phyloP scores from a whole-genome alignment of 2,888 invertebrate species.

The Drosophila birchii region DNA sequence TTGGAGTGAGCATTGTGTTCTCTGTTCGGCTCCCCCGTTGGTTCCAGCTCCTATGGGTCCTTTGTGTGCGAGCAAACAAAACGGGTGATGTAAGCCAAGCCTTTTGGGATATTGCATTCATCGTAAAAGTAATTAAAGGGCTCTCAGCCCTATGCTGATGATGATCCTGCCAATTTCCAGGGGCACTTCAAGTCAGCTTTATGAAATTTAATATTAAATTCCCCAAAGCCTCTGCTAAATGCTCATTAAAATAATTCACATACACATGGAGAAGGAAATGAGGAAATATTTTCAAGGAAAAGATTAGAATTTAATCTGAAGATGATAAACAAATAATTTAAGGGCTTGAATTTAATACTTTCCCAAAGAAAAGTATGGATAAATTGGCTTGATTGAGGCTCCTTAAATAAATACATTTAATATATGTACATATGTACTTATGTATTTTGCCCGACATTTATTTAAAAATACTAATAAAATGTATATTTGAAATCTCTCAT shows the following conservation, averaged over 20 bases:
- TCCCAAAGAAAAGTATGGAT: no score
- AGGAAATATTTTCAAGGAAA: background rate
- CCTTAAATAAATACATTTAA: no score
- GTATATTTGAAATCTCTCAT: no score
- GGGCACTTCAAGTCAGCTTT: constrained; percentile 23
- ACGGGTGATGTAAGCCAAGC: constrained; percentile 45
- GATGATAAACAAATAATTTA: background rate
- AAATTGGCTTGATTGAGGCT: background rate
- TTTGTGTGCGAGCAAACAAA: constrained; percentile 22
- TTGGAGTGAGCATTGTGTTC: constrained; percentile 52
- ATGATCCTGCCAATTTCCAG: constrained; percentile 36
- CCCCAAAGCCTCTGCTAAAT: constrained; percentile 53
- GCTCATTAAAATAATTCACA: constrained; percentile 72
- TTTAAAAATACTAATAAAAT: no score
- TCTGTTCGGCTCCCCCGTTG: background rate
- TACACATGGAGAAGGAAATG: background rate
- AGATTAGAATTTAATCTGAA: background rate
- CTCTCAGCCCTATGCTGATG: constrained; percentile 4
- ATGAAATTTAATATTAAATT: constrained; percentile 44
- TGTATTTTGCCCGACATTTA: background rate
- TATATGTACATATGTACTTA: no score
- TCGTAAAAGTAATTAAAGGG: constrained; percentile 46
- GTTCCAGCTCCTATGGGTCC: constrained; percentile 8
- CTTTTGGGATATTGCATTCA: constrained; percentile 50
- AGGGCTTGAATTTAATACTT: background rate